A percentile compares a stretch with the other conserved stretches of the same genome.
phyloP scores from a whole-genome alignment of 2,113 vertebrate genomes.

The Trematomus loennbergii region DNA sequence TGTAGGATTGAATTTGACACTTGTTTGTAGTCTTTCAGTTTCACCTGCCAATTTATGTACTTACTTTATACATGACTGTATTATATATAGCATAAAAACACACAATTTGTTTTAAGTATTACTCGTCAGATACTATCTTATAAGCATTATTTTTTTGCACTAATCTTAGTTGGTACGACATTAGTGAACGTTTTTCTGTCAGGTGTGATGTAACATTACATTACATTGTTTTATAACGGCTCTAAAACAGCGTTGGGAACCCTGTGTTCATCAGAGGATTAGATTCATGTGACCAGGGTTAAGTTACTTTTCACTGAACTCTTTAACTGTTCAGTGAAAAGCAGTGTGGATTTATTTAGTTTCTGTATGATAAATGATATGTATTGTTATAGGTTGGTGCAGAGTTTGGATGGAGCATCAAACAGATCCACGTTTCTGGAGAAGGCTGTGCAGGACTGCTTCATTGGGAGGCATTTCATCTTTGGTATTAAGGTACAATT shows the following conservation, averaged over 20 bases:
- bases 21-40: neutral
- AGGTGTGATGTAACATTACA: too few species aligned
- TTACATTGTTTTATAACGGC: too few species aligned
- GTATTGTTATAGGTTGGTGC: slow-evolving; percentile 60
- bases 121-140: too few species aligned
- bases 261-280: neutral
- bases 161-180: too few species aligned
- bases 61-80: too few species aligned
- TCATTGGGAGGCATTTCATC: slow-evolving; percentile 76
- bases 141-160: too few species aligned
- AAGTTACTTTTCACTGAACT: neutral
- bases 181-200: too few species aligned
- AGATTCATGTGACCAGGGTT: neutral
- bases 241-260: neutral
- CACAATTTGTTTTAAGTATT: too few species aligned
- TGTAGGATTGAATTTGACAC: neutral
- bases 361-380: neutral
- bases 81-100: too few species aligned
- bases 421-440: slow-evolving; percentile 53
- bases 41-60: too few species aligned
- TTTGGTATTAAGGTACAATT: slow-evolving; percentile 79
- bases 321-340: neutral
- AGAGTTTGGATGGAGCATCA: slow-evolving; percentile 35
- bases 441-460: slow-evolving; percentile 74
- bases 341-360: neutral